Conservation (phyloP, 2,113 vertebrate species). For the Peromyscus leucopus region DNA sequence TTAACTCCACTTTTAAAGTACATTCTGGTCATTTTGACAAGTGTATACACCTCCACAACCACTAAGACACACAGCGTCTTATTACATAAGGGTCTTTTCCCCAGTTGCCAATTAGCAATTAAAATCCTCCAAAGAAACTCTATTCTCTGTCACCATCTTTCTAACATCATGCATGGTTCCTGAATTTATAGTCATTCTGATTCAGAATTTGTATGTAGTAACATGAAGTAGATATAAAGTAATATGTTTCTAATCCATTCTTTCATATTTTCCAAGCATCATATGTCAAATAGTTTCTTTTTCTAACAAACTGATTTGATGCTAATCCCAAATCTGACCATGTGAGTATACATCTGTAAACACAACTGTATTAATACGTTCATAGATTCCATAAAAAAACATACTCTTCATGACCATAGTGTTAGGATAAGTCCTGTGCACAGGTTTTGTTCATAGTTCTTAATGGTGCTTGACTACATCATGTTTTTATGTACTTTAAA, state of each 20-base stretch:
- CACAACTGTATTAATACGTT: not conserved
- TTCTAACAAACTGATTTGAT: not conserved
- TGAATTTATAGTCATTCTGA: not conserved
- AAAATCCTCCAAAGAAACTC: not conserved
- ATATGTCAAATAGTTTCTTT: not conserved
- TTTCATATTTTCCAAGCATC: not conserved
- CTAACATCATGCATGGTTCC: not conserved
- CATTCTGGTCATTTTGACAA: not conserved
- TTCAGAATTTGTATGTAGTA: not conserved
- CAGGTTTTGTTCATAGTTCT: not conserved
- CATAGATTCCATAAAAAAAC: not conserved
- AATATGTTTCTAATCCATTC: not conserved
- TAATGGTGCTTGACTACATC: not conserved
- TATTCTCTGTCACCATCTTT: not conserved
- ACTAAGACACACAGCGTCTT: not conserved
- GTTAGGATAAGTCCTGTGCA: too few species aligned
- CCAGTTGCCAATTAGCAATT: not conserved
- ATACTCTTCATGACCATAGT: not conserved
- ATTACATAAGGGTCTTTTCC: not conserved
- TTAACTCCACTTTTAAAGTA: not conserved
- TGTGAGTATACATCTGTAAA: not conserved
- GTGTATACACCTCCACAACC: not conserved
- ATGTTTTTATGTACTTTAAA: not conserved
- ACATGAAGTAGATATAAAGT: not conserved
- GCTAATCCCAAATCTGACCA: not conserved